These are phyloP conservation scores for Hydrotaea cyrtoneurina DNA, from an alignment of 2,888 invertebrate species.

Conservation along the genomic window DNA sequence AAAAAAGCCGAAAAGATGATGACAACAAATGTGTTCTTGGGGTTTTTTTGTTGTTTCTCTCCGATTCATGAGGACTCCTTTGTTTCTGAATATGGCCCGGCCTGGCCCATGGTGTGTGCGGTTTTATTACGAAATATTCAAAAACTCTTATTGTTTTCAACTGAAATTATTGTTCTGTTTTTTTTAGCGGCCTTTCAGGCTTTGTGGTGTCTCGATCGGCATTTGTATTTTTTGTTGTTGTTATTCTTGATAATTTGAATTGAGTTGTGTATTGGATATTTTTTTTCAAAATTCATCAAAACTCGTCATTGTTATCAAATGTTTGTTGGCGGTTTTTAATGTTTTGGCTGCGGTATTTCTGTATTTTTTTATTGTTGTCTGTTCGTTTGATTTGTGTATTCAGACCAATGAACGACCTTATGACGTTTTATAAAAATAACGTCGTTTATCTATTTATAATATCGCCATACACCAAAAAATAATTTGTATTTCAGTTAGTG, in stretches of 20 bases:
- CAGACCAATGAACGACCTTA: conserved; percentile 55
- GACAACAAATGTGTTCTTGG: conserved; percentile 24
- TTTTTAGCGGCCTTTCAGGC: conserved; percentile 15
- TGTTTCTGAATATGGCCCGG: conserved; percentile 21
- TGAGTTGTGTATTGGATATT: neutral
- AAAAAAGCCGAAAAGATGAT: conserved; percentile 5
- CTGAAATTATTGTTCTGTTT: conserved; percentile 1
- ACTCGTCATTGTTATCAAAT: conserved; percentile 13
- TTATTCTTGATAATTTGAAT: conserved; percentile 3
- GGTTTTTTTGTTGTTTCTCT: neutral
- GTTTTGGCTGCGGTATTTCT: conserved; percentile 7
- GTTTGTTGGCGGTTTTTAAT: conserved; percentile 29
- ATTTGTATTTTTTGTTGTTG: conserved; percentile 3
- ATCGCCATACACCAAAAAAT: neutral
- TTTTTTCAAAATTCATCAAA: conserved; percentile 31
- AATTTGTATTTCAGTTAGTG: neutral
- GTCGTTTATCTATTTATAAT: conserved; percentile 28
- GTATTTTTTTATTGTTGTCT: neutral
- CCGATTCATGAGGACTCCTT: conserved; percentile 9
- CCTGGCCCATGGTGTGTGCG: neutral
- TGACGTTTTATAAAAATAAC: conserved; percentile 44
- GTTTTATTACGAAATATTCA: conserved; percentile 21
- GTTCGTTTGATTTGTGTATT: conserved; percentile 15
- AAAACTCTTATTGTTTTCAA: conserved; percentile 13
- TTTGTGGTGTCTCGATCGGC: neutral